These are phyloP conservation scores for Pteruthius melanotis DNA, from an alignment of 2,113 vertebrate species.

Conservation along the genomic window DNA sequence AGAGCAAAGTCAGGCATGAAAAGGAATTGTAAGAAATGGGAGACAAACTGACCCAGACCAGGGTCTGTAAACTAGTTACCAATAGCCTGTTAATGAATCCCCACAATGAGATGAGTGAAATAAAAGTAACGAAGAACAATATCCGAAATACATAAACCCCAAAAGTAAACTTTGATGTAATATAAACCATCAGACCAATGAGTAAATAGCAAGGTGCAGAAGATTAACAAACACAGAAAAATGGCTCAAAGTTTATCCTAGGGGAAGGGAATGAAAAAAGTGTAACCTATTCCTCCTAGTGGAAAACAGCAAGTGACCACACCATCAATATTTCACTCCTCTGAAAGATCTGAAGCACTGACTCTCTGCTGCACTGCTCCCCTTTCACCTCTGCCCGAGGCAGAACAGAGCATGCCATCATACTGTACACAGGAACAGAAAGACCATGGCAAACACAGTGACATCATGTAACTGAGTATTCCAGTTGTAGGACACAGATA, in stretches of 20 bases:
- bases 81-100: background rate
- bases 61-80: background rate
- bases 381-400: background rate
- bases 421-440: background rate
- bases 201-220: background rate
- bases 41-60: background rate
- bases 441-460: background rate
- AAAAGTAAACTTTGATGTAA: background rate
- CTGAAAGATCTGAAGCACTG: background rate
- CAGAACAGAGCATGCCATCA: background rate
- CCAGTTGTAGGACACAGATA: background rate
- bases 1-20: background rate
- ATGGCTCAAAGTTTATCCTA: background rate
- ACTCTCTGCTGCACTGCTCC: background rate
- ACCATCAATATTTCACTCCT: background rate
- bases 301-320: background rate
- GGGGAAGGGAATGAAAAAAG: background rate
- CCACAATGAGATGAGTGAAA: background rate
- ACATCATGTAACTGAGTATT: background rate
- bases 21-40: background rate
- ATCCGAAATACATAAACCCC: background rate
- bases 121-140: background rate
- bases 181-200: background rate
- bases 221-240: background rate
- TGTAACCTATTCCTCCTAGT: background rate